Evolutionary conservation across 1,140 invertebrate species (phyloP), one percentile per base, ranked within the genome.

Genomic region (Orius insidiosus): DNA sequence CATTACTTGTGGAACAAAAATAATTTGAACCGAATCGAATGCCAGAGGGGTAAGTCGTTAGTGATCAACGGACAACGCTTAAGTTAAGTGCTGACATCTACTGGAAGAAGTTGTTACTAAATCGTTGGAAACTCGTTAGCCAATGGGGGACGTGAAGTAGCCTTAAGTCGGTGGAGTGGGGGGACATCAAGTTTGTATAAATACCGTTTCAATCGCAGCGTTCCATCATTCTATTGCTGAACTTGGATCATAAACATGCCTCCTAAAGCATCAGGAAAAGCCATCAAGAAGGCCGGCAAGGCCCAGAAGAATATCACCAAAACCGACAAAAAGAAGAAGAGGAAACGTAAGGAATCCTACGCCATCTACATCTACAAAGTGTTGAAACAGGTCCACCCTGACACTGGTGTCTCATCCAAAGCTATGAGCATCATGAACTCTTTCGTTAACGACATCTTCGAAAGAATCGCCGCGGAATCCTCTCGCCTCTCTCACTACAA

Each of bases 321-420:
- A 38, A 57, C 55, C n/a, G 66, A 70, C 43, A 68, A 64, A 59
- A 73, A 71, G 50, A 70, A 67, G 50, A 56, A 48, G 46, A 54
- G 60, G 42, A 64, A 57, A 60, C 69, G 70, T 64, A 76, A 74
- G 64, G 71, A 80, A 56, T 72, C 66, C 47, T 84, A 79, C 65
- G 68, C 69, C 0, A 74, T 76, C 45, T 81, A 80, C 60, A 67
- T 78, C n/a, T 76, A 75, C 61, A 80, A 79, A 55, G 66, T 83
- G 10, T 55, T 84, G 55, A 76, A 78, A 53, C 74, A 78, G 57
- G 76, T 79, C 5, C 74, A 78, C 58, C 66, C 66, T 1, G 66
- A 70, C 53, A 66, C 62, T 40, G 68, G 66, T 32, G 60, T 71
- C 13, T 67, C 64, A 30, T 18, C 13, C 37, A 36, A 36, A 10